Percentiles rank a stretch among this genome's conserved stretches.
These are phyloP conservation scores for Tetramorium bicarinatum DNA, from an alignment of 2,888 invertebrate species.

Conservation along the genomic window DNA sequence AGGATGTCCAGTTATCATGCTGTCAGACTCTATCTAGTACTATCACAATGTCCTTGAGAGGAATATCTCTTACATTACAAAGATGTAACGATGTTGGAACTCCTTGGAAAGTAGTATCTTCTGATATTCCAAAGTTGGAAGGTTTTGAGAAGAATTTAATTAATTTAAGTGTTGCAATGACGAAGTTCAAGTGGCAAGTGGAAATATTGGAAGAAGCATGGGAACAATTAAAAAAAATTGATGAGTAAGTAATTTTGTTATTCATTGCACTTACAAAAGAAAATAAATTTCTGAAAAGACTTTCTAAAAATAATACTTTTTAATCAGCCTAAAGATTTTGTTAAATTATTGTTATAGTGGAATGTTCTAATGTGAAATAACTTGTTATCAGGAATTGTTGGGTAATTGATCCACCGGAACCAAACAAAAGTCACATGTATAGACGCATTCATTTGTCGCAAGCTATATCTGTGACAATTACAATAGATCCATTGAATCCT, in stretches of 20 bases:
- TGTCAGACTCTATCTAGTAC: conserved; percentile 70
- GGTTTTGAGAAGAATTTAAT: conserved; percentile 71
- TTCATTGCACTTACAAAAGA: conserved; percentile 13
- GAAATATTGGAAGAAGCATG: conserved; percentile 76
- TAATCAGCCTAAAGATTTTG: background rate
- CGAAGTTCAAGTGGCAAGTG: conserved; percentile 76
- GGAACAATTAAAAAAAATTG: conserved; percentile 80
- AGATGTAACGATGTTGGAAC: conserved; percentile 59
- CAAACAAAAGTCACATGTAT: conserved; percentile 82
- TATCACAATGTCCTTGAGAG: conserved; percentile 77
- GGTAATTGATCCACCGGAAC: conserved; percentile 82
- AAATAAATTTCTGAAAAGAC: background rate
- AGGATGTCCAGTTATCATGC: conserved; percentile 72
- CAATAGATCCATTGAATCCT: conserved; percentile 78
- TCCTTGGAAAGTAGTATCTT: conserved; percentile 71
- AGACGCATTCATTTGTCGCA: conserved; percentile 82
- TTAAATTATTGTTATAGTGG: background rate
- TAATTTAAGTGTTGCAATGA: conserved; percentile 72
- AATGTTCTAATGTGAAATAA: conserved; percentile 16
- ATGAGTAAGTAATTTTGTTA: conserved; percentile 75
- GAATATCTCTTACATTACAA: conserved; percentile 76
- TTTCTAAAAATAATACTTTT: background rate
- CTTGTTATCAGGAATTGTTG: conserved; percentile 79
- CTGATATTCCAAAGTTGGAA: conserved; percentile 74
- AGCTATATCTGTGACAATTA: conserved; percentile 79